Conservation (phyloP, 2,113 vertebrate species). For the Pholis gunnellus region DNA sequence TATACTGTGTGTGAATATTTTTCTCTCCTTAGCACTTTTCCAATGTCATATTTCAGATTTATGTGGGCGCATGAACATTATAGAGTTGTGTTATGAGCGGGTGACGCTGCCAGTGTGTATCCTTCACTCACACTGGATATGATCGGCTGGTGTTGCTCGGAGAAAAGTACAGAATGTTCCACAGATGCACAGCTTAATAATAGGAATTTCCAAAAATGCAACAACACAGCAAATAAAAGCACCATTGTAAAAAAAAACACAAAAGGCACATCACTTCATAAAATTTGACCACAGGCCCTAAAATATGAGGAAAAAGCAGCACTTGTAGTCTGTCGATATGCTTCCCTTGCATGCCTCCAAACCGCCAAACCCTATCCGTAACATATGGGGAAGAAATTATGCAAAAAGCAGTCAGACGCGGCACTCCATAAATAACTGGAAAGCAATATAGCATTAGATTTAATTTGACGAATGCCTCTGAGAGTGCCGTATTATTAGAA, state of each 20-base stretch:
- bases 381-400: conserved; percentile 65
- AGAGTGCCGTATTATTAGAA: conserved; percentile 46
- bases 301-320: conserved; percentile 37
- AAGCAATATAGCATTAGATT: conserved; percentile 42
- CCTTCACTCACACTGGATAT: conserved; percentile 45
- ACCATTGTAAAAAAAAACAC: conserved; percentile 63
- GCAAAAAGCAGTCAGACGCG: conserved; percentile 54
- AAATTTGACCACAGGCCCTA: conserved; percentile 55
- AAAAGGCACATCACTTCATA: conserved; percentile 69
- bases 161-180: conserved; percentile 27
- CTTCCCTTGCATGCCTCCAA: conserved; percentile 37
- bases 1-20: neutral
- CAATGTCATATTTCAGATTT: conserved; percentile 42
- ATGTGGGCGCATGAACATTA: conserved; percentile 58
- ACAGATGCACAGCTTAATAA: conserved; percentile 44
- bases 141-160: conserved; percentile 45
- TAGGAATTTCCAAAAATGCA: conserved; percentile 54
- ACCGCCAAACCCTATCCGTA: conserved; percentile 46
- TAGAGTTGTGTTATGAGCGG: conserved; percentile 26
- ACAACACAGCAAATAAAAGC: conserved; percentile 58
- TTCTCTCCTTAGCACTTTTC: conserved; percentile 29
- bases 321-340: conserved; percentile 25
- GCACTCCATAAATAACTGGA: conserved; percentile 70
- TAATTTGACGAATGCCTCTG: conserved; percentile 53
- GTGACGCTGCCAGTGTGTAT: conserved; percentile 14